A percentile compares a stretch with the other conserved stretches of the same genome.
Conservation (phyloP, 2,888 invertebrate species). For the Vesta saturnalis region DNA sequence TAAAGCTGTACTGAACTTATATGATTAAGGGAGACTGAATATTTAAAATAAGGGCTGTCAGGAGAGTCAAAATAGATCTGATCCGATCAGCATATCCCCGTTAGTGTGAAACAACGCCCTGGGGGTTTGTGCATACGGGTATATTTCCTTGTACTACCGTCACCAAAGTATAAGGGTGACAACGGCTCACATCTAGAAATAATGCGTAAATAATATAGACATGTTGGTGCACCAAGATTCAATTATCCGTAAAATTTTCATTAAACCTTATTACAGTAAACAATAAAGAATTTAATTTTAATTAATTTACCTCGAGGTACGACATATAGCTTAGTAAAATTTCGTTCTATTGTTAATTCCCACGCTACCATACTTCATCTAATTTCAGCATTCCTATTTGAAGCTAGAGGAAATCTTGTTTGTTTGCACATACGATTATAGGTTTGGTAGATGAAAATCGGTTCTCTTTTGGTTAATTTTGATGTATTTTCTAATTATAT, state of each 20-base stretch:
- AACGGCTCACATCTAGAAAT: slow-evolving; percentile 41
- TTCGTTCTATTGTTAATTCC: not conserved
- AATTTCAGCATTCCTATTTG: too few relatives aligned
- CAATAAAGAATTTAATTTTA: not conserved
- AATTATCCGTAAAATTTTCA: slow-evolving; percentile 47
- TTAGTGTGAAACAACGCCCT: slow-evolving; percentile 61
- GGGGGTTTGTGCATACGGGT: slow-evolving; percentile 48
- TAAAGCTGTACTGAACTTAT: slow-evolving; percentile 21
- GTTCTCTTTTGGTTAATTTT: too few relatives aligned
- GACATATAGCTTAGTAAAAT: not conserved
- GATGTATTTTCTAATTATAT: too few relatives aligned
- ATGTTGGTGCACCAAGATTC: slow-evolving; percentile 45
- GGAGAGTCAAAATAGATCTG: slow-evolving; percentile 48
- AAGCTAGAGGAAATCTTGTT: too few relatives aligned
- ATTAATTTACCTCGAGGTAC: not conserved
- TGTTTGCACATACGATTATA: too few relatives aligned
- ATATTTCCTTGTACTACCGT: slow-evolving; percentile 34
- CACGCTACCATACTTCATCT: too few relatives aligned
- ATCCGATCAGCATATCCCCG: slow-evolving; percentile 57
- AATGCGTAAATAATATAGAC: slow-evolving; percentile 47
- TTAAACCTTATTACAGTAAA: slow-evolving; percentile 17
- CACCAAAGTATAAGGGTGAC: slow-evolving; percentile 40
- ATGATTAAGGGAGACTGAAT: slow-evolving; percentile 43
- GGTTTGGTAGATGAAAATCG: too few relatives aligned
- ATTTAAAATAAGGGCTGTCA: slow-evolving; percentile 49